Base-by-base conservation (phyloP, 2,113 vertebrate species). In the Hemibagrus wyckioides region DNA sequence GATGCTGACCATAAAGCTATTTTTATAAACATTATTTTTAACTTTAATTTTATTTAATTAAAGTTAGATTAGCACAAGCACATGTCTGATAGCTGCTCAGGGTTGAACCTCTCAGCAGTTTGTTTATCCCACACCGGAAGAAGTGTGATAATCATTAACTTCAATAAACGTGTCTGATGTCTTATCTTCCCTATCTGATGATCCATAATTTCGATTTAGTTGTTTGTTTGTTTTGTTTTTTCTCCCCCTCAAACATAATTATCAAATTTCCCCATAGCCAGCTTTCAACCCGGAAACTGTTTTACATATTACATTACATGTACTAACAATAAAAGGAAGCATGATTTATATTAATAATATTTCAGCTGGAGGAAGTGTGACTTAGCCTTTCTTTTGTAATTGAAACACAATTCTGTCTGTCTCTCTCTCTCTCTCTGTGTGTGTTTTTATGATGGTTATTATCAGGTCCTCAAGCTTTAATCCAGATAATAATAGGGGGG, bases 241-340 rank as follows among this genome's bases (percentile, higher is more conserved):
- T 11, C n/a, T n/a, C n/a, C n/a, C n/a, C n/a, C n/a, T n/a, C n/a
- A n/a, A 30, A 30, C 13, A 5, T 28, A 15, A 50, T 41, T 36
- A 44, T 6, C 17, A 54, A 80, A 56, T 10, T n/a, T 79, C 13
- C n/a, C 25, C 5, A 52, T 77, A 9, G 28, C 6, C 44, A 54
- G 48, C 15, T 54, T 79, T 54, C 7, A 56, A 33, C 17, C 17
- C 28, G 6, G 33, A 71, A 36, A 41, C 36, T 0, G n/a, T n/a
- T n/a, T n/a, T n/a, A n/a, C n/a, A n/a, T n/a, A n/a, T 48, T 48
- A 0, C 10, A 9, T 9, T 39, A 15, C 5, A 9, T 69, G 19
- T 36, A 69, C 2, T 69, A 4, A 15, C 10, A 39, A 17, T 39
- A 21, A 71, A 39, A 8, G 19, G 3, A 21, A 71, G 1, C 6